Conservation (phyloP, 2,797 vertebrate genomes). For the Pantherophis alleghaniensis region DNA sequence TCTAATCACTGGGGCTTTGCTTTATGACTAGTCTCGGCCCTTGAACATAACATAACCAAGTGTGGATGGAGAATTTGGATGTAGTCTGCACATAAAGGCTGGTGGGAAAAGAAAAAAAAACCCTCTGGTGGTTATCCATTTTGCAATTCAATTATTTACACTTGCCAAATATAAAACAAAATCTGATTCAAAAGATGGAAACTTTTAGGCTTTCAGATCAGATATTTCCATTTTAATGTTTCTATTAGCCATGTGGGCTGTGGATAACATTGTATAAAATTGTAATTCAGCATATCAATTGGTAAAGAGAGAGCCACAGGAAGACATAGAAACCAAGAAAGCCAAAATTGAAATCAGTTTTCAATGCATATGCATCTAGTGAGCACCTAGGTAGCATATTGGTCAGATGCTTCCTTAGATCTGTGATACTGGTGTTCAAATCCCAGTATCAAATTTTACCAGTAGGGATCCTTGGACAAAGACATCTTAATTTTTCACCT, state of each 20-base stretch:
- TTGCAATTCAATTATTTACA: neutral
- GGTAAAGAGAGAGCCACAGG: neutral
- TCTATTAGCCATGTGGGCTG: neutral
- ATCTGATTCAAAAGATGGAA: constrained; percentile 46
- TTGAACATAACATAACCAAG: neutral
- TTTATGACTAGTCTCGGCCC: neutral
- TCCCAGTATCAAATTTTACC: neutral
- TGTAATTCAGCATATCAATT: neutral
- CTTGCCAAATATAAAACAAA: constrained; percentile 39
- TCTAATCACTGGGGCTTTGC: neutral
- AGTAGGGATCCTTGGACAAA: neutral
- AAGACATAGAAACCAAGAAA: constrained; percentile 44
- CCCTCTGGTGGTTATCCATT: neutral
- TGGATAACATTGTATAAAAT: no score
- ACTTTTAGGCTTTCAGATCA: constrained; percentile 37
- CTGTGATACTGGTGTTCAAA: neutral
- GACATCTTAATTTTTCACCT: neutral
- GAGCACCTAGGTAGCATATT: neutral
- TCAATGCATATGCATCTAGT: neutral
- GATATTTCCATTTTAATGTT: neutral
- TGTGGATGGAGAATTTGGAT: neutral
- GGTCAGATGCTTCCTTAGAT: neutral
- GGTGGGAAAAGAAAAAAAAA: neutral
- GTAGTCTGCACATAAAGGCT: neutral
- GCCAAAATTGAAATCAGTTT: constrained; percentile 8